Evolutionary conservation across 2,113 vertebrate genomes (phyloP).

Genomic region (Mus pahari): DNA sequence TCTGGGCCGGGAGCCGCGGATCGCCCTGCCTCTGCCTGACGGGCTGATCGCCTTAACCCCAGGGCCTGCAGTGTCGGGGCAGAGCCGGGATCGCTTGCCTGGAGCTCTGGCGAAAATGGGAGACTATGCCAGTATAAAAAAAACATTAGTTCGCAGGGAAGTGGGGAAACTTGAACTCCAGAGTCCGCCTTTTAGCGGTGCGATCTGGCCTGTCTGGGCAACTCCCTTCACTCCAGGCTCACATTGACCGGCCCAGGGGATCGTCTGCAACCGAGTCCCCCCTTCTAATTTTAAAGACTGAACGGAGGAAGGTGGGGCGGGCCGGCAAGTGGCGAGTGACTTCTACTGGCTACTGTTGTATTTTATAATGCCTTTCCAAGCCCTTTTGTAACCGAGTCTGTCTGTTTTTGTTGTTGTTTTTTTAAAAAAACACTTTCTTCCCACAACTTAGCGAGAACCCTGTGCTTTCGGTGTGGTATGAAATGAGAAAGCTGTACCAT

Average conservation of each 20-base stretch:
- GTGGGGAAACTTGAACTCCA: background rate
- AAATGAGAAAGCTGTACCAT: background rate
- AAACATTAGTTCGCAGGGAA: background rate
- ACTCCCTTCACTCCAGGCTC: background rate
- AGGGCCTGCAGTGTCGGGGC: background rate
- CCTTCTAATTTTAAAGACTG: background rate
- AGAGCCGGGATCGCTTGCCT: accelerated
- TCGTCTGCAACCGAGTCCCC: background rate
- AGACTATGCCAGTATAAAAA: background rate
- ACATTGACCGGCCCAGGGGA: background rate
- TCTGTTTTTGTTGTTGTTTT: too few species aligned
- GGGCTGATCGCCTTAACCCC: accelerated
- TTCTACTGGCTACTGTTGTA: background rate
- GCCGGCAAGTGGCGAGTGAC: background rate
- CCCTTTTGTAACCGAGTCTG: background rate
- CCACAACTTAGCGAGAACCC: background rate
- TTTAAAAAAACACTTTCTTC: too few species aligned
- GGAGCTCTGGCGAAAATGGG: background rate
- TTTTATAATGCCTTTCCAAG: background rate
- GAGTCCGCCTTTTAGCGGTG: background rate
- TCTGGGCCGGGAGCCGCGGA: background rate
- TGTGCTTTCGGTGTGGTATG: background rate
- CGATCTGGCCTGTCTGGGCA: background rate
- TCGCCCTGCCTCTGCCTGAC: background rate
- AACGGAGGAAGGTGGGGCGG: background rate